These are phyloP conservation scores for Thamnophis elegans DNA, from an alignment of 2,797 vertebrate genomes.

Conservation along the genomic window DNA sequence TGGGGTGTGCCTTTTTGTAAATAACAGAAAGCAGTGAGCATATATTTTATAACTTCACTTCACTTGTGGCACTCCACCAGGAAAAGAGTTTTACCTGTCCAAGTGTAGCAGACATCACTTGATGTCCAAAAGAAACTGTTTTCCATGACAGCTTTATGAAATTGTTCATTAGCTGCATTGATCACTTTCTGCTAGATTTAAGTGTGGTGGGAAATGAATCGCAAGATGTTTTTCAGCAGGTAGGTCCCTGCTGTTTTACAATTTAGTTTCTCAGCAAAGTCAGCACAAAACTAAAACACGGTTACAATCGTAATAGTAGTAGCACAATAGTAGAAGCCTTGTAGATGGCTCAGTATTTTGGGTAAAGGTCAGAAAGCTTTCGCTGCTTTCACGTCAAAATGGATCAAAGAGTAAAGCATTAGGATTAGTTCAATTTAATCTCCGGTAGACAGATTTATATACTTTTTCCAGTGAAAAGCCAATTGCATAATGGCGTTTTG, in stretches of 20 bases:
- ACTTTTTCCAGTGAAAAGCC: not conserved
- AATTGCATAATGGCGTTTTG: not conserved
- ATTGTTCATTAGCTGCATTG: not conserved
- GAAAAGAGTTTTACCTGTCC: not conserved
- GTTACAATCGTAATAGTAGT: not conserved
- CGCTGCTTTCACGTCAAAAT: not conserved
- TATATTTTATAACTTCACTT: not conserved
- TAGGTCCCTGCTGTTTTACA: too few species aligned
- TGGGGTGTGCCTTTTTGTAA: not conserved
- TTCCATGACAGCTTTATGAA: not conserved
- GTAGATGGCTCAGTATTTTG: constrained; percentile 9
- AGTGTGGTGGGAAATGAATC: not conserved
- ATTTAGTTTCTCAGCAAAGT: not conserved
- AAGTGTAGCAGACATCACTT: not conserved
- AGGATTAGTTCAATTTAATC: constrained; percentile 20
- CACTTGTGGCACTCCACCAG: not conserved
- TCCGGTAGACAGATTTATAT: not conserved
- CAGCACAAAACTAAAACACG: not conserved
- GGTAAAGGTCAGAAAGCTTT: not conserved
- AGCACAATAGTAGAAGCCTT: not conserved
- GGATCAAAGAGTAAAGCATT: not conserved
- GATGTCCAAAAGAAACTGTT: not conserved
- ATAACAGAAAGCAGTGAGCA: not conserved
- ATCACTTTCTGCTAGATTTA: not conserved
- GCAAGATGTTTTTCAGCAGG: not conserved